Evolutionary conservation across 2,113 vertebrate species (phyloP).

Genomic region (Neolamprologus longior): DNA sequence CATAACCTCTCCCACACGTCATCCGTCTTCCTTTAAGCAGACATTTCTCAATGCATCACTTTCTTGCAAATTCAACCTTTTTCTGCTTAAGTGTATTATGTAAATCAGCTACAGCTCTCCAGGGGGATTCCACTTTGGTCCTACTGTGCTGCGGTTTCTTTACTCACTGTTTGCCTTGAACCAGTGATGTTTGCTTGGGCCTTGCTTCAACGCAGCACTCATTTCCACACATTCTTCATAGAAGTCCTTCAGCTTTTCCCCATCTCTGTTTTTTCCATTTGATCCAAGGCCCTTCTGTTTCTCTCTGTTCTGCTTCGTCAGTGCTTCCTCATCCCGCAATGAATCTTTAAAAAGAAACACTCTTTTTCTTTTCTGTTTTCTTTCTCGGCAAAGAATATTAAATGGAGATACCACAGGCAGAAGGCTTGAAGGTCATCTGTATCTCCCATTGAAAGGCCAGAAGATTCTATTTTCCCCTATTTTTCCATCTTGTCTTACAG

Average conservation of each 20-base stretch:
- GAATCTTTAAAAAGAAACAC: conserved; percentile 56
- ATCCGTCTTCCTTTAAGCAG: conserved; percentile 4
- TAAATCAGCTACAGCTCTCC: conserved; percentile 48
- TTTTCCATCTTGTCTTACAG: not conserved
- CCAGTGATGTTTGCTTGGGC: conserved; percentile 67
- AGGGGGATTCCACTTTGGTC: conserved; percentile 35
- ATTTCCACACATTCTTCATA: conserved; percentile 71
- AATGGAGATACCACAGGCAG: conserved; percentile 24
- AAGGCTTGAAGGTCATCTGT: not conserved
- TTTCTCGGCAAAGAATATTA: not conserved
- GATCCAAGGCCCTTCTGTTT: conserved; percentile 34
- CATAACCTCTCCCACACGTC: not conserved
- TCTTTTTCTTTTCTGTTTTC: not conserved
- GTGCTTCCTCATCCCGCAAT: conserved; percentile 52
- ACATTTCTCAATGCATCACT: not conserved
- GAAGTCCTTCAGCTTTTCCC: conserved; percentile 65
- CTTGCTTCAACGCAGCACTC: conserved; percentile 49
- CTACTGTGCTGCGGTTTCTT: conserved; percentile 32
- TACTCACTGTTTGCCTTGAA: conserved; percentile 75
- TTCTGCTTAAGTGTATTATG: conserved; percentile 29
- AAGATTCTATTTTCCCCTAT: not conserved
- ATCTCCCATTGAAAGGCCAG: not conserved
- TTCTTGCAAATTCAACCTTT: conserved; percentile 6
- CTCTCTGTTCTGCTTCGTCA: conserved; percentile 51
- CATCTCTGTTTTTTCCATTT: conserved; percentile 58